Conservation (phyloP, 2,888 invertebrate genomes). For the Lypha dubia region DNA sequence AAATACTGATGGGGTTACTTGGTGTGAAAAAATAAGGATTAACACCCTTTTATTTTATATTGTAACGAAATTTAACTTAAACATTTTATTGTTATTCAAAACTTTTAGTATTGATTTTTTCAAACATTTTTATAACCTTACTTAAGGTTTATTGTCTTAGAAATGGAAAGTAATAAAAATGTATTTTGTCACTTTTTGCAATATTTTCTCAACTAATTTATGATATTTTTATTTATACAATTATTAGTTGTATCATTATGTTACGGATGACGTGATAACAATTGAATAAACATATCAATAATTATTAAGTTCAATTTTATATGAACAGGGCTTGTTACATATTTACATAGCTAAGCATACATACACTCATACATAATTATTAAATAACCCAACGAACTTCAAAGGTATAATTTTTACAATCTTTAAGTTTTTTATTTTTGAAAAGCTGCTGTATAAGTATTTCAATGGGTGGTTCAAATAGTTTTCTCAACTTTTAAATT, state of each 20-base stretch:
- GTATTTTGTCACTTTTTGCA: constrained; percentile 18
- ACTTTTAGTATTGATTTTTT: background rate
- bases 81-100: background rate
- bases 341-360: too few species aligned
- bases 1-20: background rate
- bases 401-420: too few species aligned
- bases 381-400: background rate
- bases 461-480: too few species aligned
- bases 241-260: background rate
- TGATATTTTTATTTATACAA: constrained; percentile 2
- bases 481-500: too few species aligned
- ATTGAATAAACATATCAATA: constrained; percentile 30
- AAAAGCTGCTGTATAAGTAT: too few species aligned
- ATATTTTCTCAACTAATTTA: constrained; percentile 24
- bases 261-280: background rate
- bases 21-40: background rate
- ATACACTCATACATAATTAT: too few species aligned
- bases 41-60: background rate
- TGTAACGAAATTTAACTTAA: background rate
- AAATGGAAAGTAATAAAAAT: constrained; percentile 18
- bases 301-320: constrained; percentile 28
- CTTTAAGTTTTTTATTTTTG: too few species aligned
- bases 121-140: background rate
- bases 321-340: background rate
- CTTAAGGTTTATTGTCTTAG: background rate